These are phyloP conservation scores for Zaprionus ghesquierei DNA, from an alignment of 1,140 invertebrate genomes.

Conservation along the genomic window DNA sequence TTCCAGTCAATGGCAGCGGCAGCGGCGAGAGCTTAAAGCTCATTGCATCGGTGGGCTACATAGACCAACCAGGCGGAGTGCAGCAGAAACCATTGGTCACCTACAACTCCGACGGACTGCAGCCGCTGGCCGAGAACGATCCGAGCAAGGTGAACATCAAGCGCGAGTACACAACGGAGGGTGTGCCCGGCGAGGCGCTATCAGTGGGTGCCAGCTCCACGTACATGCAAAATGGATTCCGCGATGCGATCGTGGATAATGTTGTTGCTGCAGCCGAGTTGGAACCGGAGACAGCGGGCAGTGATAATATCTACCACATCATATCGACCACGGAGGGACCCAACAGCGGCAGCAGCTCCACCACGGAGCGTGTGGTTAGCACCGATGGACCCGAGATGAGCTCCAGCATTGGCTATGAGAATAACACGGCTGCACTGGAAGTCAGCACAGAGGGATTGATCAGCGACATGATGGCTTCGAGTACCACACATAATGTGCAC, in stretches of 20 bases:
- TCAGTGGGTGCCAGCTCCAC: not conserved
- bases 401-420: not conserved
- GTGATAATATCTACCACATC: slow-evolving; percentile 76
- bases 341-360: slow-evolving; percentile 17
- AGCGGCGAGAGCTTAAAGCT: slow-evolving; percentile 73
- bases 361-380: slow-evolving; percentile 10
- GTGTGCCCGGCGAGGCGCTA: slow-evolving; percentile 9
- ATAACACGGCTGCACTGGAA: slow-evolving; percentile 21
- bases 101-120: slow-evolving; percentile 51
- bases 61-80: slow-evolving; percentile 28
- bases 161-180: slow-evolving; percentile 73
- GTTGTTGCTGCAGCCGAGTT: slow-evolving; percentile 16
- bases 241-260: slow-evolving; percentile 47
- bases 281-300: slow-evolving; percentile 74
- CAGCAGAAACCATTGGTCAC: slow-evolving; percentile 46
- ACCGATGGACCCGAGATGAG: slow-evolving; percentile 30
- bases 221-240: slow-evolving; percentile 51
- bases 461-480: slow-evolving; percentile 17
- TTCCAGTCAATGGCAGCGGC: slow-evolving; percentile 37
- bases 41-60: slow-evolving; percentile 65
- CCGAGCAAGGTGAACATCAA: slow-evolving; percentile 78
- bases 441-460: slow-evolving; percentile 40
- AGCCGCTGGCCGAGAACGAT: slow-evolving; percentile 56
- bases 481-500: slow-evolving; percentile 32
- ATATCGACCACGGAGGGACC: slow-evolving; percentile 77